These are phyloP conservation scores for Lasioglossum albipes DNA, from an alignment of 1,140 invertebrate species.

Conservation along the genomic window DNA sequence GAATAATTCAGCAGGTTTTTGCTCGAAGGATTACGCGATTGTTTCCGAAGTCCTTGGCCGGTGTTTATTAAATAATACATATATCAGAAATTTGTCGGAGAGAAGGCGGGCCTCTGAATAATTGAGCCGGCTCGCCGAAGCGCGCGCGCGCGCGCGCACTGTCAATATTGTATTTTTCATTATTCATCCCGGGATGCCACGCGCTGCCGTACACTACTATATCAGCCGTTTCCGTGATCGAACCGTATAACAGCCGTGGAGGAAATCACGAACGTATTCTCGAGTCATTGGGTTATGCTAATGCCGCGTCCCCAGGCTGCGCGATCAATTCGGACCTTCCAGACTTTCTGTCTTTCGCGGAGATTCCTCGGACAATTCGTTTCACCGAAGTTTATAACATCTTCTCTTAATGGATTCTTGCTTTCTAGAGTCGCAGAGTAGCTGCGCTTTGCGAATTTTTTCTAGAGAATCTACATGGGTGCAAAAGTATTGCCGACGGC, in stretches of 20 bases:
- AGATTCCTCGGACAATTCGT: background rate
- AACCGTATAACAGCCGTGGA: slow-evolving; percentile 11
- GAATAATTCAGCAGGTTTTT: slow-evolving; percentile 12
- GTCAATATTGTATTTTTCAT: slow-evolving; percentile 38
- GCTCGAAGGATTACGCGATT: background rate
- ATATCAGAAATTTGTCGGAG: background rate
- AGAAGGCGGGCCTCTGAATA: background rate
- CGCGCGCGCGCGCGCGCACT: background rate
- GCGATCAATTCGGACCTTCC: slow-evolving; percentile 21
- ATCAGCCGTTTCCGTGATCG: slow-evolving; percentile 26
- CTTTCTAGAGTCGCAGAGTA: too few relatives aligned
- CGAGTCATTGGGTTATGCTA: slow-evolving; percentile 43
- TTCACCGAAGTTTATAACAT: background rate
- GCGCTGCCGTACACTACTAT: background rate
- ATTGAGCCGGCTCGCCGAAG: background rate
- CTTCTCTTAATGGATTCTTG: too few relatives aligned
- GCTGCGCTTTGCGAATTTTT: too few relatives aligned
- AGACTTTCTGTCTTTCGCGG: slow-evolving; percentile 14
- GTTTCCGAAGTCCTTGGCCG: background rate
- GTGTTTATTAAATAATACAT: slow-evolving; percentile 24
- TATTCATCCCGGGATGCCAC: slow-evolving; percentile 11
- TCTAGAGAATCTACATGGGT: too few relatives aligned
- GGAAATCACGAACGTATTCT: slow-evolving; percentile 25
- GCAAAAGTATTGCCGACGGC: too few relatives aligned
- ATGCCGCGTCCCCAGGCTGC: background rate